phyloP scores from a whole-genome alignment of 1,140 invertebrate genomes.

The Caenorhabditis briggsae region DNA sequence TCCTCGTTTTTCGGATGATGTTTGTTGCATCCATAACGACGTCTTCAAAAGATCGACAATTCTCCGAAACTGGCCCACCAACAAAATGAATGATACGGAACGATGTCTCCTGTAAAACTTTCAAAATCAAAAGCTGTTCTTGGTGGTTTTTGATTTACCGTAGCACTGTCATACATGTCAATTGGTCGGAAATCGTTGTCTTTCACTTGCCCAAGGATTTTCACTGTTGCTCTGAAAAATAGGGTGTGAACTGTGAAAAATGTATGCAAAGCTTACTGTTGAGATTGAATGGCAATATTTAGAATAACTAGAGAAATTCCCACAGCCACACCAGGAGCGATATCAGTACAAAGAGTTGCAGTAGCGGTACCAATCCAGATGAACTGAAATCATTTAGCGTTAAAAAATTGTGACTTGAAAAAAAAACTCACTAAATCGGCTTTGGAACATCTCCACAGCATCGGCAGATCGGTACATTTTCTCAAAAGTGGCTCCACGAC shows the following conservation, averaged over 20 bases:
- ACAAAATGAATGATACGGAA: constrained; percentile 60
- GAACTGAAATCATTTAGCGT: constrained; percentile 4
- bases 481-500: constrained; percentile 50
- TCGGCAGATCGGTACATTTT: constrained; percentile 47
- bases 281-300: constrained; percentile 6
- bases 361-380: constrained; percentile 56
- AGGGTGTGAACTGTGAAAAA: background rate
- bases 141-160: background rate
- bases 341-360: constrained; percentile 57
- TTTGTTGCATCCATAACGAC: background rate
- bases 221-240: constrained; percentile 4
- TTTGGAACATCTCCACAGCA: constrained; percentile 58
- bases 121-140: background rate
- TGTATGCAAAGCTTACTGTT: constrained; percentile 12
- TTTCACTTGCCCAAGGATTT: background rate
- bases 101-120: background rate
- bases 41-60: constrained; percentile 11
- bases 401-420: background rate
- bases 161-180: background rate
- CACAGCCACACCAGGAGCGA: constrained; percentile 35
- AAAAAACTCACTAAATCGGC: constrained; percentile 55
- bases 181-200: constrained; percentile 4
- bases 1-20: background rate
- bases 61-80: constrained; percentile 54
- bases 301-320: constrained; percentile 40